phyloP scores from a whole-genome alignment of 2,797 vertebrate species.

The Falco cherrug region DNA sequence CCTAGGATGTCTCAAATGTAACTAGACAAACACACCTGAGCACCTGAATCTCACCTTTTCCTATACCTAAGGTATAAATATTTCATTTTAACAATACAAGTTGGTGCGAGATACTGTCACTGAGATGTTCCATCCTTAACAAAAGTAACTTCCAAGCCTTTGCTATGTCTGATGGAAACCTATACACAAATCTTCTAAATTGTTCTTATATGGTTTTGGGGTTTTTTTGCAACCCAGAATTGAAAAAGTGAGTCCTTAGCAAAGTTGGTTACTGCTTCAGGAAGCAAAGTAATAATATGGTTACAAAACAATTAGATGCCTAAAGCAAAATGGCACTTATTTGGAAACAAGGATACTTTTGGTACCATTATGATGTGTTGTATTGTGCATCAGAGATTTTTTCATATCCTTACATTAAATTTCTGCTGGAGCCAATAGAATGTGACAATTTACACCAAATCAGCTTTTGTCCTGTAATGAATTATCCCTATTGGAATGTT shows the following conservation, averaged over 20 bases:
- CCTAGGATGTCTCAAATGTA: not conserved
- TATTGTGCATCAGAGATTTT: not conserved
- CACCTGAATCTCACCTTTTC: not conserved
- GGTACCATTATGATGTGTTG: not conserved
- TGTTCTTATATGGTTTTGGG: rapidly evolving
- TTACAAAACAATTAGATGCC: not conserved
- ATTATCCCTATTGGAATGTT: not conserved
- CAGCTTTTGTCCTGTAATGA: not conserved
- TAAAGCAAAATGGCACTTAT: not conserved
- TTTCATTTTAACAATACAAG: not conserved
- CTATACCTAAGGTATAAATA: not conserved
- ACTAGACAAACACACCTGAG: not conserved
- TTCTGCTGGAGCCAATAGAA: not conserved
- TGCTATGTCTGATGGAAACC: not conserved
- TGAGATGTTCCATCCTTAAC: not conserved
- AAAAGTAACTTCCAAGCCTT: not conserved
- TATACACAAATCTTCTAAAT: not conserved
- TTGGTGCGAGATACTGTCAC: not conserved
- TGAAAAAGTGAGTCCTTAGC: not conserved
- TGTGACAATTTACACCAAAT: not conserved
- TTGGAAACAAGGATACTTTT: not conserved
- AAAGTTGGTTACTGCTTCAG: not conserved
- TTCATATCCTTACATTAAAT: not conserved
- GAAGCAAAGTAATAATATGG: not conserved
- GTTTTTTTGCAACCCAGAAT: not conserved